Conservation (phyloP, 1,140 invertebrate genomes). For the Lucilia sericata region DNA sequence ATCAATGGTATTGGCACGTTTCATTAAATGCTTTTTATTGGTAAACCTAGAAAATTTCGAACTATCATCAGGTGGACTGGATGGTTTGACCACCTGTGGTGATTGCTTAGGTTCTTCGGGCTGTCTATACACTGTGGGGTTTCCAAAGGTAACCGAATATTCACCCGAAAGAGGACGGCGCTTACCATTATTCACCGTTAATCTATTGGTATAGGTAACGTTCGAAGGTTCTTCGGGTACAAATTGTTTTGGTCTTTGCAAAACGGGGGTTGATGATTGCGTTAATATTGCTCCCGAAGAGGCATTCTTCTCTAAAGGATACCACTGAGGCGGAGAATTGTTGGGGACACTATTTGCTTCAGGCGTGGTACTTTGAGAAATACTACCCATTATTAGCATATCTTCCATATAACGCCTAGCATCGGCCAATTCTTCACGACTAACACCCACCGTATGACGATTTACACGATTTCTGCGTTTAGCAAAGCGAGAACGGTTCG, state of each 20-base stretch:
- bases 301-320: slow-evolving; percentile 59
- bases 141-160: slow-evolving; percentile 58
- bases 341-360: slow-evolving; percentile 27
- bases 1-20: slow-evolving; percentile 88
- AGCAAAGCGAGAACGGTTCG: slow-evolving; percentile 63
- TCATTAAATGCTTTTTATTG: slow-evolving; percentile 81
- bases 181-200: slow-evolving; percentile 32
- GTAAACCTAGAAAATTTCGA: slow-evolving; percentile 69
- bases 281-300: slow-evolving; percentile 56
- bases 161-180: slow-evolving; percentile 58
- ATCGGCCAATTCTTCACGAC: slow-evolving; percentile 80
- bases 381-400: slow-evolving; percentile 69
- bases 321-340: slow-evolving; percentile 49
- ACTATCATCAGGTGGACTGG: slow-evolving; percentile 21
- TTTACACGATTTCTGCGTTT: slow-evolving; percentile 70
- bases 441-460: slow-evolving; percentile 85
- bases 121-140: neutral
- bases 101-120: neutral
- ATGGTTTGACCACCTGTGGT: neutral
- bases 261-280: slow-evolving; percentile 56
- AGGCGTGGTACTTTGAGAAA: slow-evolving; percentile 54
- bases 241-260: slow-evolving; percentile 63
- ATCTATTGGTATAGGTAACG: neutral
- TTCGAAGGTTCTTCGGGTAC: slow-evolving; percentile 50
- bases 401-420: slow-evolving; percentile 80